Percentiles rank a stretch among this genome's conserved stretches.
Conservation (phyloP, 1,140 invertebrate genomes). For the Leptestheria dahalacensis region DNA sequence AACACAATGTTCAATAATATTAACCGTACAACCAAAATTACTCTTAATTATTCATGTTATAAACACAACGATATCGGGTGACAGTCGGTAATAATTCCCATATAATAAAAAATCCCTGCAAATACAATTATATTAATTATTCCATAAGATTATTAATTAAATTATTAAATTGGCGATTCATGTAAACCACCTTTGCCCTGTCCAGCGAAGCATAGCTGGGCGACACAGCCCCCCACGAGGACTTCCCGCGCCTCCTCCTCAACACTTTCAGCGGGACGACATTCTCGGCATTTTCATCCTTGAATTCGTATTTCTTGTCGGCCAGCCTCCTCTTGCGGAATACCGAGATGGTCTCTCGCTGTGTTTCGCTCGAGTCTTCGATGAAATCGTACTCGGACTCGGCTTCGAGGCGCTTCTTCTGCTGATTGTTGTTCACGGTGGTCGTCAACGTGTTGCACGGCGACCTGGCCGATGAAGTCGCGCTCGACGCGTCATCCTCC, state of each 20-base stretch:
- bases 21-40: no score
- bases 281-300: constrained; percentile 55
- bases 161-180: no score
- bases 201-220: background rate
- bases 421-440: no score
- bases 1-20: no score
- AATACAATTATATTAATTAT: no score
- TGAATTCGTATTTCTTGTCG: constrained; percentile 83
- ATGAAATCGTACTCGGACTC: constrained; percentile 72
- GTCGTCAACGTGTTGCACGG: constrained; percentile 1
- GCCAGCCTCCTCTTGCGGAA: constrained; percentile 64
- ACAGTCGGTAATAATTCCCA: no score
- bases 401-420: background rate
- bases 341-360: constrained; percentile 43
- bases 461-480: constrained; percentile 6
- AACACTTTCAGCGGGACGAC: constrained; percentile 45
- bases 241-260: constrained; percentile 6
- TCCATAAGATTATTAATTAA: no score
- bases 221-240: background rate
- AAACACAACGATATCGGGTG: no score
- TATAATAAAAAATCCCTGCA: no score
- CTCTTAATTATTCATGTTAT: no score
- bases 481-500: background rate
- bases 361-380: constrained; percentile 47
- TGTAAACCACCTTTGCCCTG: background rate